Evolutionary conservation across 2,113 vertebrate species (phyloP).

Genomic region (Halichoeres trimaculatus): DNA sequence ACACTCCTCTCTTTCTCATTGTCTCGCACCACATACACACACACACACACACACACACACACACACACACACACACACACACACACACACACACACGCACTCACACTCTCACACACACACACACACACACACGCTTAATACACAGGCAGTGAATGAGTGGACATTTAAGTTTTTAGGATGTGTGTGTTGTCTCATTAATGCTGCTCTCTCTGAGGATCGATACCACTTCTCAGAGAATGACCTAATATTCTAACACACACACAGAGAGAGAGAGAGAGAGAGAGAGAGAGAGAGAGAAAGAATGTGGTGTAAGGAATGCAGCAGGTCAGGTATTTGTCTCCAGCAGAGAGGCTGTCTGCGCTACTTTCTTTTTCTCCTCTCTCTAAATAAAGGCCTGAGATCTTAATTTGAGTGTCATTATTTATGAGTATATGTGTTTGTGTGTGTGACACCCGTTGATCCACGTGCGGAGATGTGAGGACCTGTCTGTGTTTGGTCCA

Average conservation of each 20-base stretch:
- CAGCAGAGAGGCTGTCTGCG: slow-evolving; percentile 22
- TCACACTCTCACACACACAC: no score
- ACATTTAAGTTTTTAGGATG: not conserved
- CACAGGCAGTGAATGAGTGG: not conserved
- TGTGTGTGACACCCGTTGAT: no score
- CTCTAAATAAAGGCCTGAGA: slow-evolving; percentile 7
- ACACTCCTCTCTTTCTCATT: no score
- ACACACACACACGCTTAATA: not conserved
- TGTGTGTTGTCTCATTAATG: not conserved
- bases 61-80: no score
- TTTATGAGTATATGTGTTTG: not conserved
- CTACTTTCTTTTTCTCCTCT: not conserved
- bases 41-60: no score
- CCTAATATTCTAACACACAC: not conserved
- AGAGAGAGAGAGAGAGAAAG: slow-evolving; percentile 8
- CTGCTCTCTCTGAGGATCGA: slow-evolving; percentile 3
- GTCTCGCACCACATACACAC: no score
- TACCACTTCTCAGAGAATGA: slow-evolving; percentile 13
- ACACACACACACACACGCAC: no score
- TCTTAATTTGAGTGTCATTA: no score
- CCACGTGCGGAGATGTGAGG: no score
- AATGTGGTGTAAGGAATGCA: slow-evolving; percentile 40
- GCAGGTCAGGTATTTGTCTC: slow-evolving; percentile 51
- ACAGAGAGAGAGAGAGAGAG: no score
- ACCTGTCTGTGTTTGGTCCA: no score